Percentiles rank a stretch among this genome's conserved stretches.
phyloP scores from a whole-genome alignment of 2,797 vertebrate genomes.

The Pangasius mekongensis region DNA sequence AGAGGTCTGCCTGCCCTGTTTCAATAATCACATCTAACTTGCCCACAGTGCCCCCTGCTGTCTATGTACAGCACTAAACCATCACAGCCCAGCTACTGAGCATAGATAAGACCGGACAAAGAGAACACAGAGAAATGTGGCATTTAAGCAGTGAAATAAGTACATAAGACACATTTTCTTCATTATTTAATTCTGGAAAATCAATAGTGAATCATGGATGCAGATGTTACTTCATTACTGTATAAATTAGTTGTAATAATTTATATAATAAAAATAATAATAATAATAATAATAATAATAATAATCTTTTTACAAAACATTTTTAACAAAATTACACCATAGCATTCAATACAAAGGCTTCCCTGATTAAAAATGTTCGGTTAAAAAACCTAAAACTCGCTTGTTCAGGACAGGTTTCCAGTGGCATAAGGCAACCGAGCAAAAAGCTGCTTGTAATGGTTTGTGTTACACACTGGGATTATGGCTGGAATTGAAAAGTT shows the following conservation, averaged over 20 bases:
- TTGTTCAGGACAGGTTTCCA: background rate
- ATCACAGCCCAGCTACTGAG: background rate
- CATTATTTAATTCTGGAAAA: background rate
- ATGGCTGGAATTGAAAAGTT: background rate
- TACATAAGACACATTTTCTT: background rate
- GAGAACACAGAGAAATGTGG: background rate
- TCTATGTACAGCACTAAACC: background rate
- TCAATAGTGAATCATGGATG: background rate
- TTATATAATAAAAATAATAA: slow-evolving; percentile 4
- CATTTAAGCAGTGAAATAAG: background rate
- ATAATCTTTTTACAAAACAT: background rate
- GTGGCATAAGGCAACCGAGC: background rate
- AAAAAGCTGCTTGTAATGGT: background rate
- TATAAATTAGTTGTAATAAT: background rate
- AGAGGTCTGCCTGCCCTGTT: background rate
- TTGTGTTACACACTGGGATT: background rate
- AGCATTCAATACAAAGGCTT: background rate
- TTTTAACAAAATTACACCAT: background rate
- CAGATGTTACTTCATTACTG: background rate
- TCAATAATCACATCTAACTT: slow-evolving; percentile 32
- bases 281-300: slow-evolving; percentile 1
- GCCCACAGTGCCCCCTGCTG: slow-evolving; percentile 63
- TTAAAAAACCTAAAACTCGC: background rate
- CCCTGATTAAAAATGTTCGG: background rate
- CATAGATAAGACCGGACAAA: background rate